phyloP scores from a whole-genome alignment of 2,797 vertebrate genomes.

The Lutjanus argentimaculatus region DNA sequence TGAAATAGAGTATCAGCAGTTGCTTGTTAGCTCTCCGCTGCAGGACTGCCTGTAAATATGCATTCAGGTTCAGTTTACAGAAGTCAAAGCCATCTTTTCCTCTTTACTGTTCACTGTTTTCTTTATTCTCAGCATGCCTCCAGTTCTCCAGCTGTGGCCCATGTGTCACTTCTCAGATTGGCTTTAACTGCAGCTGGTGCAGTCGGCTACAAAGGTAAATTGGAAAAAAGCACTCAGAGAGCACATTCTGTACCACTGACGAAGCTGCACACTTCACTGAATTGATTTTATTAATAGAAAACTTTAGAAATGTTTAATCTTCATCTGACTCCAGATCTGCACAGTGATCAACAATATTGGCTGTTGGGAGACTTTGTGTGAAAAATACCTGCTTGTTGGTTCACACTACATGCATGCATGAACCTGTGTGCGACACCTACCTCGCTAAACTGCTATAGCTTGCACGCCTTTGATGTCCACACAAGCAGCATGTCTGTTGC shows the following conservation, averaged over 20 bases:
- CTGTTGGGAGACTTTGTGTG: too few species aligned
- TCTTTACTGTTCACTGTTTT: conserved; percentile 19
- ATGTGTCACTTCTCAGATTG: conserved; percentile 93
- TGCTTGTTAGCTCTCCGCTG: neutral
- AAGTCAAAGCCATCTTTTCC: neutral
- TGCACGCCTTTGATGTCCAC: too few species aligned
- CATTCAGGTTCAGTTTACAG: neutral
- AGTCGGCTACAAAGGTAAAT: conserved; percentile 93
- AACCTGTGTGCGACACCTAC: too few species aligned
- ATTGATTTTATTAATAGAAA: neutral
- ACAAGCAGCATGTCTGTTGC: too few species aligned
- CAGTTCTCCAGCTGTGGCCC: conserved; percentile 93
- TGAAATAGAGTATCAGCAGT: neutral
- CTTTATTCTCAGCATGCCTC: conserved; percentile 89
- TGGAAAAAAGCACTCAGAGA: conserved; percentile 6
- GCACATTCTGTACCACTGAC: neutral
- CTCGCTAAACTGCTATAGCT: too few species aligned
- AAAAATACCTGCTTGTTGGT: too few species aligned
- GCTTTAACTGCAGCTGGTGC: conserved; percentile 99
- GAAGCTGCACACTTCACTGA: neutral
- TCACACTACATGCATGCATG: too few species aligned
- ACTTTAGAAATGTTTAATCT: neutral
- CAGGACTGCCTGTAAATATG: neutral
- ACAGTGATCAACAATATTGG: neutral
- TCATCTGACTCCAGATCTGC: neutral